Evolutionary conservation across 2,797 vertebrate species (phyloP).

Genomic region (Oreochromis grahami): DNA sequence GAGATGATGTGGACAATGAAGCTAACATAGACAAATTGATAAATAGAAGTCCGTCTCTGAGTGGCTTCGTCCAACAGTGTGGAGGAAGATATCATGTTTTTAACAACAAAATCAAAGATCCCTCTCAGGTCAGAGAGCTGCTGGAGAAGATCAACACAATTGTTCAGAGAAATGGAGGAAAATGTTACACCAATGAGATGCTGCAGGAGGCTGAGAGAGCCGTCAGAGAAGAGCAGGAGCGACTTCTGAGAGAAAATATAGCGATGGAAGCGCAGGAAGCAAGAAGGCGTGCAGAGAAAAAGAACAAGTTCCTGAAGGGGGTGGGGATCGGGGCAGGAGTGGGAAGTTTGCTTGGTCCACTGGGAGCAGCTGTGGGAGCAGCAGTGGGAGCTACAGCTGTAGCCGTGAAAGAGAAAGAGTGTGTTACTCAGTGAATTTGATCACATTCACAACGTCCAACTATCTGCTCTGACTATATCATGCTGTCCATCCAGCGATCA

Average conservation of each 20-base stretch:
- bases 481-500: no score
- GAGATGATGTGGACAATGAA: no score
- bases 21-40: no score
- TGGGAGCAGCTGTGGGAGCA: not conserved
- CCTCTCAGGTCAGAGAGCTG: not conserved
- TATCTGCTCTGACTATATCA: no score
- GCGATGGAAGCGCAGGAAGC: not conserved
- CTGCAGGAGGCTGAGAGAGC: not conserved
- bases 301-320: not conserved
- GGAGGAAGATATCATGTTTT: not conserved
- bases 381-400: not conserved
- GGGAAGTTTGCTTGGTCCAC: not conserved
- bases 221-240: not conserved
- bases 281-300: not conserved
- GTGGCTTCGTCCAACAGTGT: not conserved
- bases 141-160: not conserved
- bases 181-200: not conserved
- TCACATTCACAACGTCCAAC: no score
- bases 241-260: not conserved
- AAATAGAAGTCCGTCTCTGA: accelerated
- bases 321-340: accelerated
- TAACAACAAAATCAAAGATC: not conserved
- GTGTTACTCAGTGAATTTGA: not conserved
- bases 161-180: not conserved
- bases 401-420: not conserved